Evolutionary conservation across 2,888 invertebrate species (phyloP).

Genomic region (Platycheirus albimanus): DNA sequence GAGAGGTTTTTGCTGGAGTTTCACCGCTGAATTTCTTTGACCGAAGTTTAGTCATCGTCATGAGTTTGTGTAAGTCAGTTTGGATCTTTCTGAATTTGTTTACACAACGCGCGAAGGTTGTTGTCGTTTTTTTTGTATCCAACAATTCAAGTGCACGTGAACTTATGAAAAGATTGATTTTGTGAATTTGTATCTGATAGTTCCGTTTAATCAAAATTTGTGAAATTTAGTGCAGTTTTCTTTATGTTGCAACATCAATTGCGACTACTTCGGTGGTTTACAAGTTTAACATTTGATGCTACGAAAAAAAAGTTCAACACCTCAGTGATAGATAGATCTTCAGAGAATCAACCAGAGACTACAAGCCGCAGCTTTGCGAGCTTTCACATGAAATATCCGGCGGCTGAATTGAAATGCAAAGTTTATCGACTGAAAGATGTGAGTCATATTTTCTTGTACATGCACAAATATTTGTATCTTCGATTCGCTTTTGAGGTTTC

Average conservation of each 20-base stretch:
- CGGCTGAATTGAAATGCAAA: conserved; percentile 45
- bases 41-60: conserved; percentile 56
- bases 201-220: no score
- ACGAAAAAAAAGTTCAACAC: not conserved
- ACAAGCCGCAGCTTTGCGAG: not conserved
- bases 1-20: conserved; percentile 17
- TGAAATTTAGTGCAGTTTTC: conserved; percentile 6
- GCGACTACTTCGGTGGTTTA: not conserved
- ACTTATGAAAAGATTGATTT: no score
- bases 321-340: not conserved
- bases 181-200: no score
- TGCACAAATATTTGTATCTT: no score
- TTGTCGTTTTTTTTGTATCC: not conserved
- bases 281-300: conserved; percentile 29
- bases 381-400: conserved; percentile 58
- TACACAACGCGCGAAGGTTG: conserved; percentile 31
- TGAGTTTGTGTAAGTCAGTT: conserved; percentile 57
- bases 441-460: conserved; percentile 45
- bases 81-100: conserved; percentile 44
- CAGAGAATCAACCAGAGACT: not conserved
- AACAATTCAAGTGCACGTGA: conserved; percentile 40
- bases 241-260: not conserved
- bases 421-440: conserved; percentile 34
- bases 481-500: not conserved
- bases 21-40: conserved; percentile 56